These are phyloP conservation scores for Drosophila seguyi DNA, from an alignment of 1,140 invertebrate species.

Conservation along the genomic window DNA sequence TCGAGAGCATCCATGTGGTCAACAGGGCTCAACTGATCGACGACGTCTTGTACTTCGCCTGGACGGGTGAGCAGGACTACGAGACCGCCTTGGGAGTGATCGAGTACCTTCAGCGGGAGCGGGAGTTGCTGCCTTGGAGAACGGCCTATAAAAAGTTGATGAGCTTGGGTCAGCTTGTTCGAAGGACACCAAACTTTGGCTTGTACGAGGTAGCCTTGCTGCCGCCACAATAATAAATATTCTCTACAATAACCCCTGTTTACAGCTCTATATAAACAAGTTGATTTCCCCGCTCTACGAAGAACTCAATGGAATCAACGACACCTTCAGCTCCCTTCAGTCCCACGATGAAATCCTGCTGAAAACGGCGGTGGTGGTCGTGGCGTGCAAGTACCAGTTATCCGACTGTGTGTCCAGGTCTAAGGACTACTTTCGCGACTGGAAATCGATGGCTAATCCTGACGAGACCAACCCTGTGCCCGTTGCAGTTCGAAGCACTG, in stretches of 20 bases:
- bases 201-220: conserved; percentile 85
- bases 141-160: conserved; percentile 63
- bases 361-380: conserved; percentile 86
- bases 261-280: conserved; percentile 86
- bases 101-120: conserved; percentile 88
- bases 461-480: conserved; percentile 89
- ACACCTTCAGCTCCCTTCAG: conserved; percentile 77
- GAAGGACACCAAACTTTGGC: conserved; percentile 85
- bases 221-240: neutral
- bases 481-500: conserved; percentile 88
- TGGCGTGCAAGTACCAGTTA: conserved; percentile 87
- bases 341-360: conserved; percentile 86
- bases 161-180: conserved; percentile 86
- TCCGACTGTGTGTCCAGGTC: conserved; percentile 88
- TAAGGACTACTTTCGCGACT: conserved; percentile 87
- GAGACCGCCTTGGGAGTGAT: conserved; percentile 86
- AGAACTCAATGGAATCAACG: conserved; percentile 86
- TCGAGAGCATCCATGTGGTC: conserved; percentile 87
- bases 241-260: neutral
- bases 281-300: conserved; percentile 87
- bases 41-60: conserved; percentile 91
- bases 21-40: conserved; percentile 93
- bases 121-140: conserved; percentile 89
- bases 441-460: conserved; percentile 86
- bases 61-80: conserved; percentile 89